These are phyloP conservation scores for Furcifer pardalis DNA, from an alignment of 2,797 vertebrate genomes.

Conservation along the genomic window DNA sequence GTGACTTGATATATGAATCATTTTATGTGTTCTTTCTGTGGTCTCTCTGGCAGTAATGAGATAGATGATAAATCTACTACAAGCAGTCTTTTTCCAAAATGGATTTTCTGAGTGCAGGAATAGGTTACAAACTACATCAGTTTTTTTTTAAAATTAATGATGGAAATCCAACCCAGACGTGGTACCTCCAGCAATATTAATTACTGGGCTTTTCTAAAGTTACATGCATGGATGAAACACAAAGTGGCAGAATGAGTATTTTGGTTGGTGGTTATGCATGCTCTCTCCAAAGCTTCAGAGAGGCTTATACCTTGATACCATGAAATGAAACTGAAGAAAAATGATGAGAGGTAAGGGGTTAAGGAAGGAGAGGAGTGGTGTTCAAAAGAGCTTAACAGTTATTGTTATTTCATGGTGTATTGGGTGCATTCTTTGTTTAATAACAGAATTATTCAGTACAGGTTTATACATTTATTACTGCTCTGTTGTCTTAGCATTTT, in stretches of 20 bases:
- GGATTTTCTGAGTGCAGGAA: background rate
- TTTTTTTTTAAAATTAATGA: background rate
- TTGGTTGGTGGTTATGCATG: background rate
- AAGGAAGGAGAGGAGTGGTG: background rate
- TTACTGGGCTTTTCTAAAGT: background rate
- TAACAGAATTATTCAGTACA: background rate
- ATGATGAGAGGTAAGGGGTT: background rate
- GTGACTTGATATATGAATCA: background rate
- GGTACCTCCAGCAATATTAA: background rate
- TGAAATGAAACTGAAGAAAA: conserved; percentile 7
- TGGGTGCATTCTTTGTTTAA: background rate
- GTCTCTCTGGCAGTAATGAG: background rate
- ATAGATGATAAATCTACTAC: background rate
- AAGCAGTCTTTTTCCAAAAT: background rate
- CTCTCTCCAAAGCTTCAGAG: background rate
- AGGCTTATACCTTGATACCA: background rate
- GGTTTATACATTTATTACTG: background rate
- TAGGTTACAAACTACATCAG: background rate
- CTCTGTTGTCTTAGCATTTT: background rate
- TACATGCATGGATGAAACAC: background rate
- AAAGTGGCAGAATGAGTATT: background rate
- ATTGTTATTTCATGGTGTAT: background rate
- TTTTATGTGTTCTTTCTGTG: background rate
- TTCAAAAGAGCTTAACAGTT: background rate
- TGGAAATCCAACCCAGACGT: background rate